Conservation (phyloP, 1,140 invertebrate species). For the Luehdorfia chinensis region DNA sequence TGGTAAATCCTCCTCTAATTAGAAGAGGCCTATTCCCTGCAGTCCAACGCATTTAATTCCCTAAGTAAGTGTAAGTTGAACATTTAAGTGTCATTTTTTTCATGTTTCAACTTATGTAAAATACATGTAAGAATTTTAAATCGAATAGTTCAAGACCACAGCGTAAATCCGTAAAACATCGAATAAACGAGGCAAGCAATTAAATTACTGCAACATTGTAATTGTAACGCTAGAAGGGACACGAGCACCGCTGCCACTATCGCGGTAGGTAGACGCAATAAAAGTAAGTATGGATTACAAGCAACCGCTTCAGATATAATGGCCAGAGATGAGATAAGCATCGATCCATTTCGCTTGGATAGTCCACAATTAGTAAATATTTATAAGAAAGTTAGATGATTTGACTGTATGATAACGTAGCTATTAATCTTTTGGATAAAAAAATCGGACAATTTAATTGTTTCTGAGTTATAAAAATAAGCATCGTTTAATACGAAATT, state of each 20-base stretch:
- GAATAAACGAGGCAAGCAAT: conserved; percentile 5
- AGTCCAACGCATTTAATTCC: too few relatives aligned
- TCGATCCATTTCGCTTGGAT: conserved; percentile 25
- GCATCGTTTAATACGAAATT: too few relatives aligned
- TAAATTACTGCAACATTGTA: conserved; percentile 11
- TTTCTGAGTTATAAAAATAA: too few relatives aligned
- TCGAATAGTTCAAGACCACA: too few relatives aligned
- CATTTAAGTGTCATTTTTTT: too few relatives aligned
- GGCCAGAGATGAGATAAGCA: conserved; percentile 27
- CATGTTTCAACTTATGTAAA: too few relatives aligned
- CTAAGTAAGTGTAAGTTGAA: too few relatives aligned
- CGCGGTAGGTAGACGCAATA: conserved; percentile 8
- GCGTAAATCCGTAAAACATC: too few relatives aligned
- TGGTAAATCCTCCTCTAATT: too few relatives aligned
- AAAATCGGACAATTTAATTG: too few relatives aligned
- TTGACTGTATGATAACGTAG: conserved; percentile 7
- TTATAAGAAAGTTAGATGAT: conserved; percentile 40
- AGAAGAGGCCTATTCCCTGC: too few relatives aligned
- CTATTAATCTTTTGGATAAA: conserved; percentile 12
- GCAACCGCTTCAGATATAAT: conserved; percentile 23
- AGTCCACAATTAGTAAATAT: conserved; percentile 50
- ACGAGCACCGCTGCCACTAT: neutral
- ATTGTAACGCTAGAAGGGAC: conserved; percentile 8
- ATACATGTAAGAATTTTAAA: too few relatives aligned
- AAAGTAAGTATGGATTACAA: conserved; percentile 15